These are phyloP conservation scores for Enteromius paludinosus DNA, from an alignment of 2,797 vertebrate genomes.

Conservation along the genomic window DNA sequence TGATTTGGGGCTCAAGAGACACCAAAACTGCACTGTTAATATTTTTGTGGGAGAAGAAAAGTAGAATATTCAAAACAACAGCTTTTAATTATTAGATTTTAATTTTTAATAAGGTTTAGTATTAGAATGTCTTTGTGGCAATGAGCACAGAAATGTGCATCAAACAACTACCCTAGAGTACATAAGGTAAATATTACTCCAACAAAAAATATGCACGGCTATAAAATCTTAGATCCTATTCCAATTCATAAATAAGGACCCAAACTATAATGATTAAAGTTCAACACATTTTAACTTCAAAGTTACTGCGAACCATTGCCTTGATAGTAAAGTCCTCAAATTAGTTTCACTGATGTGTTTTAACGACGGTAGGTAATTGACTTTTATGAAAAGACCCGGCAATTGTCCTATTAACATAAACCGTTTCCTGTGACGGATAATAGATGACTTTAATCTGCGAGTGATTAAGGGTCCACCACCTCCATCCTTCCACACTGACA, in stretches of 20 bases:
- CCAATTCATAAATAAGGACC: constrained; percentile 1
- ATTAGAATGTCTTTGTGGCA: not conserved
- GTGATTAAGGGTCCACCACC: constrained; percentile 45
- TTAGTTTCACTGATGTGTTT: constrained; percentile 28
- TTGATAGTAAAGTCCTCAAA: constrained; percentile 32
- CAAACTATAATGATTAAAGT: constrained; percentile 8
- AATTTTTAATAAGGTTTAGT: not conserved
- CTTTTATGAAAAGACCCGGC: constrained; percentile 40
- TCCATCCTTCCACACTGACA: constrained; percentile 37
- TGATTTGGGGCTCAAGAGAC: not conserved
- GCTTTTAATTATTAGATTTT: not conserved
- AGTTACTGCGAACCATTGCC: constrained; percentile 20
- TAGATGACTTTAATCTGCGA: constrained; percentile 43
- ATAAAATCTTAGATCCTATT: constrained; percentile 34
- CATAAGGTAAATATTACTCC: constrained; percentile 16
- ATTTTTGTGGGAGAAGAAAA: not conserved
- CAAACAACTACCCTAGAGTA: not conserved
- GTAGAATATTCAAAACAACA: not conserved
- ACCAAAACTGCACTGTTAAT: not conserved
- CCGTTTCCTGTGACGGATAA: constrained; percentile 43
- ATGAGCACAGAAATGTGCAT: not conserved
- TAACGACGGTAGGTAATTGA: constrained; percentile 21
- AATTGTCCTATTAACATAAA: constrained; percentile 49
- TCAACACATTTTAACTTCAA: constrained; percentile 36
- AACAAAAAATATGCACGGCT: not conserved